Conservation (phyloP, 2,797 vertebrate species). For the Peromyscus eremicus region DNA sequence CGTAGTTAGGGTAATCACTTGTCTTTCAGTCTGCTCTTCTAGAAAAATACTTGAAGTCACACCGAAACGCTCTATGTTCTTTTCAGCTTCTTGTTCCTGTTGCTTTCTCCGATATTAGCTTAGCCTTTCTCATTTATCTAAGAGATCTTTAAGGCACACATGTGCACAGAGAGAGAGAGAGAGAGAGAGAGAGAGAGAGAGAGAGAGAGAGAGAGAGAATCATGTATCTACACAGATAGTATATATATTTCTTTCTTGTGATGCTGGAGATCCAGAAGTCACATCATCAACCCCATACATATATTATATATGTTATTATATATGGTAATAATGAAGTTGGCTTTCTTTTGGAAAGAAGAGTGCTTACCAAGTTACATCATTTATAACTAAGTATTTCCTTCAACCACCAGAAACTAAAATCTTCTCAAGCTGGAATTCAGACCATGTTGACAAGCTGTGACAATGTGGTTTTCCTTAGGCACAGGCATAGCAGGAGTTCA, state of each 20-base stretch:
- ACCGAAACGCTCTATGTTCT: not conserved
- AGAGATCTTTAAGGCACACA: not conserved
- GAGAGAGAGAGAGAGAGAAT: not conserved
- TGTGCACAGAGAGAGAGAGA: too few species aligned
- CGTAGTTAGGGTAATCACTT: not conserved
- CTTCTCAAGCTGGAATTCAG: not conserved
- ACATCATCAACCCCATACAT: not conserved
- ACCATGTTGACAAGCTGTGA: not conserved
- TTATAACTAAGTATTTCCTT: not conserved
- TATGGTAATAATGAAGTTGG: not conserved
- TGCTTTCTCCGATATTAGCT: not conserved
- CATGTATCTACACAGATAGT: not conserved
- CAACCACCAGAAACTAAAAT: not conserved
- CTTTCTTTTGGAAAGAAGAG: conserved; percentile 13
- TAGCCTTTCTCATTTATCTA: not conserved
- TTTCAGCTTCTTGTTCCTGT: not conserved
- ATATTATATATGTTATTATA: not conserved
- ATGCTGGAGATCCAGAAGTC: not conserved
- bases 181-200: too few species aligned
- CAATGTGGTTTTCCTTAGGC: not conserved
- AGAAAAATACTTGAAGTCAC: not conserved
- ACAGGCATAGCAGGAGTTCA: not conserved
- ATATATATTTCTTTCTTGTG: not conserved
- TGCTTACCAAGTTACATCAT: not conserved
- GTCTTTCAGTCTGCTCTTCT: not conserved